Conservation (phyloP, 2,888 invertebrate species). For the Zygogramma bicolorata region DNA sequence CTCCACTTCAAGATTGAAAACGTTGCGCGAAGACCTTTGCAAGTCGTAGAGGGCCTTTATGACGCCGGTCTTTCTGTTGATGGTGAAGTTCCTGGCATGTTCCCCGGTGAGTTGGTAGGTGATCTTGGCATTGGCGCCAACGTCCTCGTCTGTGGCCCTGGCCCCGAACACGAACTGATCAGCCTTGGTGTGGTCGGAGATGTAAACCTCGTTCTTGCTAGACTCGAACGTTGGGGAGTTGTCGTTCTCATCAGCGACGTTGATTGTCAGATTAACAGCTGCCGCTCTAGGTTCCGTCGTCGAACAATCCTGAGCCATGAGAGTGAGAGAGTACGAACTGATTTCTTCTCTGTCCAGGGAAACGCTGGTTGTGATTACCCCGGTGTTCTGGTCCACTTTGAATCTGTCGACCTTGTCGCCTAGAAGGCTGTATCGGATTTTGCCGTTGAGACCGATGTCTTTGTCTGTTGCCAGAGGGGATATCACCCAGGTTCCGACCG, state of each 20-base stretch:
- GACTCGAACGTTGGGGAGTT: conserved; percentile 84
- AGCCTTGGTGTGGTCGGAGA: conserved; percentile 83
- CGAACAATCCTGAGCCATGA: conserved; percentile 91
- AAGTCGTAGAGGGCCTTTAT: conserved; percentile 83
- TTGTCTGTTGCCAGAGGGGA: conserved; percentile 84
- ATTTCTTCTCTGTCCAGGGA: conserved; percentile 85
- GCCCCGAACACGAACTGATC: conserved; percentile 94
- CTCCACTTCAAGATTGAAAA: conserved; percentile 80
- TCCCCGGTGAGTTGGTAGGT: conserved; percentile 82
- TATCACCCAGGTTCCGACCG: conserved; percentile 82
- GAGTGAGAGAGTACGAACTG: conserved; percentile 81
- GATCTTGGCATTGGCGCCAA: conserved; percentile 84
- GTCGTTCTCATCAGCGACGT: conserved; percentile 86
- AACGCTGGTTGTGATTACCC: conserved; percentile 80
- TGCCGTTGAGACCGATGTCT: conserved; percentile 87
- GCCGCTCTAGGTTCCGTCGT: conserved; percentile 86
- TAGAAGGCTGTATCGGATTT: conserved; percentile 86
- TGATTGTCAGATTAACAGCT: conserved; percentile 85
- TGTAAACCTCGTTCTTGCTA: conserved; percentile 81
- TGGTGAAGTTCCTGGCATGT: conserved; percentile 81
- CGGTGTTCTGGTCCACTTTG: conserved; percentile 81
- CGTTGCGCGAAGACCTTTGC: conserved; percentile 70
- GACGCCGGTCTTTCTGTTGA: conserved; percentile 87
- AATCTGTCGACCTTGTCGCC: conserved; percentile 87
- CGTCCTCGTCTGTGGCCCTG: conserved; percentile 86